These are phyloP conservation scores for Ailurus styani DNA, from an alignment of 2,113 vertebrate genomes.

Conservation along the genomic window DNA sequence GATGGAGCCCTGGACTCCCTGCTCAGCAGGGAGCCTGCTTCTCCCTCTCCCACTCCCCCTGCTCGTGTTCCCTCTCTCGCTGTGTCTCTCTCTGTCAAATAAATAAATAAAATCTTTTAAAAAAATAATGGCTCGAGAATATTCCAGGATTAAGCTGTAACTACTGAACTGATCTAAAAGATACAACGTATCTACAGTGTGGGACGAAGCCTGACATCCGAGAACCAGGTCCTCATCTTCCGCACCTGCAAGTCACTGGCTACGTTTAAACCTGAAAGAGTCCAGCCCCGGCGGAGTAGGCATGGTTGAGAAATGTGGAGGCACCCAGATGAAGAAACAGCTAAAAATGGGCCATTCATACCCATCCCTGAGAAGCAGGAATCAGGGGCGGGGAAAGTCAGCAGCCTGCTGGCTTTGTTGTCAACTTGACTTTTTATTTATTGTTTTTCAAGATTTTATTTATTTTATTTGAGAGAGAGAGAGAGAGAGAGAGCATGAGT, in stretches of 20 bases:
- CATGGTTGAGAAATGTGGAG: accelerated
- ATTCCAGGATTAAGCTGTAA: neutral
- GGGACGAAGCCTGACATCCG: neutral
- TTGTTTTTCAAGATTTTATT: neutral
- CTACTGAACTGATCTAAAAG: neutral
- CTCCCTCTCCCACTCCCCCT: too few relatives aligned
- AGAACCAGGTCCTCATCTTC: neutral
- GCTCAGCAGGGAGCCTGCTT: too few relatives aligned
- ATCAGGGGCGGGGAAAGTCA: accelerated
- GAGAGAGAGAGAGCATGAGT: neutral
- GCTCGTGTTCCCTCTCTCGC: too few relatives aligned
- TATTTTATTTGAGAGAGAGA: neutral
- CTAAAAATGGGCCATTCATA: accelerated
- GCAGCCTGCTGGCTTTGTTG: too few relatives aligned
- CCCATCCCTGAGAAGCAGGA: neutral
- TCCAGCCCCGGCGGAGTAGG: neutral
- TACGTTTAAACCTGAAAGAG: neutral
- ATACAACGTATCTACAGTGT: accelerated
- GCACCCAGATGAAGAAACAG: neutral
- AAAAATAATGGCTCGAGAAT: neutral
- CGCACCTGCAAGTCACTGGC: neutral
- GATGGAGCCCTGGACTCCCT: too few relatives aligned
- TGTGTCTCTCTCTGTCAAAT: too few relatives aligned
- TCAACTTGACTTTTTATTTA: neutral
- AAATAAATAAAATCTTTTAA: too few relatives aligned